These are phyloP conservation scores for Leuciscus waleckii DNA, from an alignment of 2,797 vertebrate species.

Conservation along the genomic window DNA sequence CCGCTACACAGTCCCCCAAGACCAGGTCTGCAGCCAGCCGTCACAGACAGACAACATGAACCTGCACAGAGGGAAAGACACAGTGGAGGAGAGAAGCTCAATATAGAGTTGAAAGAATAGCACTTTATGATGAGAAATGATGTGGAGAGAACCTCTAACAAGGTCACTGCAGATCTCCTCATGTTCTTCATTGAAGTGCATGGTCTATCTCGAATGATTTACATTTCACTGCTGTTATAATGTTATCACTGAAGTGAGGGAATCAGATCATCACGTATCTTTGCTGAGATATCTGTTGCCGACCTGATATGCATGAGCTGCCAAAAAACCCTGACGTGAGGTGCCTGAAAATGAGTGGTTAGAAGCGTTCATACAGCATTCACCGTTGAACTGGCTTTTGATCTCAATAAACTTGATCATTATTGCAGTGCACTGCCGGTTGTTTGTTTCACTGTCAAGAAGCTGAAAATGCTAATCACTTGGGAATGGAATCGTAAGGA, in stretches of 20 bases:
- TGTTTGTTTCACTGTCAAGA: conserved; percentile 21
- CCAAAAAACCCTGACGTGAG: conserved; percentile 3
- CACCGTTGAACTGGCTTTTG: conserved; percentile 10
- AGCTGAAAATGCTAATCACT: conserved; percentile 10
- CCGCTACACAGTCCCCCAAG: conserved; percentile 19
- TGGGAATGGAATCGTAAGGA: neutral
- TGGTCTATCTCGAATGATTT: conserved; percentile 1
- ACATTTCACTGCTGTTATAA: conserved; percentile 26
- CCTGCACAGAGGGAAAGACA: conserved; percentile 8
- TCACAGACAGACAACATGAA: conserved; percentile 6
- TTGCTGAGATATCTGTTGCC: conserved; percentile 4
- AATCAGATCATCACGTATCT: conserved; percentile 32
- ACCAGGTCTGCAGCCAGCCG: conserved; percentile 18
- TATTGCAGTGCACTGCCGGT: neutral
- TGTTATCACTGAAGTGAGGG: conserved; percentile 29
- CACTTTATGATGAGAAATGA: neutral
- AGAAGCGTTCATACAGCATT: neutral
- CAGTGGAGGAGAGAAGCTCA: neutral
- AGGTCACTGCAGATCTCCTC: conserved; percentile 12
- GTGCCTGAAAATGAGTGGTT: conserved; percentile 25
- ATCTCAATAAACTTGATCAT: conserved; percentile 1
- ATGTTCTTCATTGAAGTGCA: conserved; percentile 11
- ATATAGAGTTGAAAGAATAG: neutral
- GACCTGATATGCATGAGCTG: conserved; percentile 29
- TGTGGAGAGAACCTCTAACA: conserved; percentile 20